Base-by-base conservation (phyloP, 2,888 invertebrate genomes). In the Cryptocephalus moraei region DNA sequence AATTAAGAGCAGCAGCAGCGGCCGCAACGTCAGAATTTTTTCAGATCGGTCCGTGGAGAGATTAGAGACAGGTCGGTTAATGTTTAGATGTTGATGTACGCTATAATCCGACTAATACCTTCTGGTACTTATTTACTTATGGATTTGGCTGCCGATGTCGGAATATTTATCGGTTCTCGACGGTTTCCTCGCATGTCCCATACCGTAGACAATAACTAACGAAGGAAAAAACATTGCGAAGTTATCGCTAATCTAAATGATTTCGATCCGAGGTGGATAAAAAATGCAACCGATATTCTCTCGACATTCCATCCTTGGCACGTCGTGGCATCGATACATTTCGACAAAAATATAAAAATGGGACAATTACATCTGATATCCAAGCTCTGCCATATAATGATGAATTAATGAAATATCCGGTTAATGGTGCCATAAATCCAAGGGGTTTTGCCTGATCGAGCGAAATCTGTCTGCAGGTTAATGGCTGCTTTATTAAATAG, bases 1-100 rank as follows among this genome's bases (percentile, higher is more conserved):
- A 66, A 71, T 70, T 71, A 69, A 68, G 63, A 64, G 61, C 57
- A 49, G 43, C 48, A 50, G 41, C 39, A 22, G 22, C 48, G 50
- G 41, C 39, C 2, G 22, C 6, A 22, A 2, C 3, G 22, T 22
- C 22, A 22, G 22, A 22, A n/a, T n/a, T 22, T 22, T 22, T 22
- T 22, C 22, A 22, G 22, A 22, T 22, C 22, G 22, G 22, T 6
- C 22, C 6, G 22, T 22, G 3, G 22, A 22, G 22, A 22, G 22
- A 22, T 22, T 22, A 22, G 6, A 22, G 22, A 22, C 22, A 22
- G 22, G 22, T 22, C 22, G 22, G 22, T 22, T 22, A 22, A 22
- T 22, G 22, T 22, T 22, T 22, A 22, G 22, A 22, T 22, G 22
- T 6, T 22, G 22, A 22, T 22, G 22, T 22, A 22, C 6, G 6